Evolutionary conservation across 2,113 vertebrate genomes (phyloP).

Genomic region (Micromys minutus): DNA sequence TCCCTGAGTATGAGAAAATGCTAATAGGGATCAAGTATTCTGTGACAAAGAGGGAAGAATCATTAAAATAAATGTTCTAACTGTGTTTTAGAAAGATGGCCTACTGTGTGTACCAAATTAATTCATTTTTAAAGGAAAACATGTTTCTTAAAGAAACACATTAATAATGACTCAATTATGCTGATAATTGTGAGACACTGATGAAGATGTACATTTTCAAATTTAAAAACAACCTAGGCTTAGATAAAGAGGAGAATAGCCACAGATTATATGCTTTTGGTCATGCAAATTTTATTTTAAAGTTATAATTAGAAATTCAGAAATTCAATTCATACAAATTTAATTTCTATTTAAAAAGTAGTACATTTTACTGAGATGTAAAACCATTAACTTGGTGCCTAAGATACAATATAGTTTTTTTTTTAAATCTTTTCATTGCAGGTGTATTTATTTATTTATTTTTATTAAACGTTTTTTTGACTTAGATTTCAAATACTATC

Average conservation of each 20-base stretch:
- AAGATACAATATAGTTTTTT: neutral
- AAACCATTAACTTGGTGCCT: neutral
- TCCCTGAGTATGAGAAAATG: neutral
- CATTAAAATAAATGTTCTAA: neutral
- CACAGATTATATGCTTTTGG: neutral
- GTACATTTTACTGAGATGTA: neutral
- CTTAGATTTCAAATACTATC: too few relatives aligned
- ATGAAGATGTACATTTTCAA: slow-evolving; percentile 11
- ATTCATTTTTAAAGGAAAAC: neutral
- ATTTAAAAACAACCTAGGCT: neutral
- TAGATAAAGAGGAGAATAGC: neutral
- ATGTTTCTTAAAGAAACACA: neutral
- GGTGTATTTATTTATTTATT: too few relatives aligned
- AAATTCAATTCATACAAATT: neutral
- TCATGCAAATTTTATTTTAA: neutral
- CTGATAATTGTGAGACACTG: slow-evolving; percentile 10
- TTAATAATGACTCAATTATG: neutral
- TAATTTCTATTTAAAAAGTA: neutral
- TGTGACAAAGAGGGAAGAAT: neutral
- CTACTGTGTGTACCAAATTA: neutral
- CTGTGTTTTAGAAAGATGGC: neutral
- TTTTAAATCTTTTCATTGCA: too few relatives aligned
- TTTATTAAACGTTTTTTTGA: too few relatives aligned
- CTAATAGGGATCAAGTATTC: neutral
- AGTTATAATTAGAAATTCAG: neutral